These are phyloP conservation scores for Beris chalybata DNA, from an alignment of 2,888 invertebrate genomes.

Conservation along the genomic window DNA sequence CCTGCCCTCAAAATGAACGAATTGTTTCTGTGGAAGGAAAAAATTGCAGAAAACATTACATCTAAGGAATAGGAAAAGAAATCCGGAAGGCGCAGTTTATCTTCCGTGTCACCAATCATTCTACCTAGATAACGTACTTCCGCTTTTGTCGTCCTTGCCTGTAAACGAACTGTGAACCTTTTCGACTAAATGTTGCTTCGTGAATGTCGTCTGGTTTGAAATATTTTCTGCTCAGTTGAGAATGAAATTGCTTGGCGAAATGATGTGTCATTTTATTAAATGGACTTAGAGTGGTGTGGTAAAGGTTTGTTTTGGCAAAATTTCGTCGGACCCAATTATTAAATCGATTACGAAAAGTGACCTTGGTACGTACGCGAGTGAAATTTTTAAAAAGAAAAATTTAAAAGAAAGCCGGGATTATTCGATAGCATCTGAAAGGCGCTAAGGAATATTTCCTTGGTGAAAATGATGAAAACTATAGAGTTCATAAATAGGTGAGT, in stretches of 20 bases:
- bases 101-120: slow-evolving; percentile 31
- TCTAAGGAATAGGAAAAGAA: slow-evolving; percentile 14
- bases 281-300: background rate
- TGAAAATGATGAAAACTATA: too few relatives aligned
- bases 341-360: too few relatives aligned
- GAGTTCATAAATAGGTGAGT: too few relatives aligned
- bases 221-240: slow-evolving; percentile 31
- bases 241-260: slow-evolving; percentile 27
- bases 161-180: slow-evolving; percentile 9
- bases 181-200: slow-evolving; percentile 19
- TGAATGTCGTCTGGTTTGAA: slow-evolving; percentile 17
- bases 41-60: background rate
- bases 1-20: slow-evolving; percentile 4
- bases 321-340: too few relatives aligned
- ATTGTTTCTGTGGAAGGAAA: slow-evolving; percentile 7
- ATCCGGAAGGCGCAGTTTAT: slow-evolving; percentile 30
- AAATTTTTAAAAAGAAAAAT: too few relatives aligned
- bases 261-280: slow-evolving; percentile 14
- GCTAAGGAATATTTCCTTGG: too few relatives aligned
- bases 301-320: too few relatives aligned
- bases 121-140: slow-evolving; percentile 30
- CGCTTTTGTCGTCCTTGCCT: slow-evolving; percentile 21
- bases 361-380: too few relatives aligned
- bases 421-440: too few relatives aligned
- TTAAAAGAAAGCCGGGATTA: too few relatives aligned